These are phyloP conservation scores for Apocheima hispidaria DNA, from an alignment of 2,888 invertebrate genomes.

Conservation along the genomic window DNA sequence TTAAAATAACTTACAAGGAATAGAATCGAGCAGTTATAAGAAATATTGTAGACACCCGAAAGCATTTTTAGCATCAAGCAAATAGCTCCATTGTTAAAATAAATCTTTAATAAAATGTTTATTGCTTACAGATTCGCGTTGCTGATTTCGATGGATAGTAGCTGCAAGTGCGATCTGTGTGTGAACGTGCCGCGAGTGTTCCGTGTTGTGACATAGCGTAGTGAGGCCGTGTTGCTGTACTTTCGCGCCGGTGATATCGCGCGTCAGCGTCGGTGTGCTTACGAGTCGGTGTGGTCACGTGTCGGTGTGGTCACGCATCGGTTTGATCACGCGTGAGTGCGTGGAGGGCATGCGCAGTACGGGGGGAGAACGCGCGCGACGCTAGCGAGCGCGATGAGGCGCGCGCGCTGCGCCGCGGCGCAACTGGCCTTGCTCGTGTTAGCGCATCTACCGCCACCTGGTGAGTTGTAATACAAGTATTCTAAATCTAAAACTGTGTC, in stretches of 20 bases:
- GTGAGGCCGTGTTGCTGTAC: slow-evolving; percentile 33
- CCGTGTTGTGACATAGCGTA: slow-evolving; percentile 26
- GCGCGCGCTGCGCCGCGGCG: slow-evolving; percentile 65
- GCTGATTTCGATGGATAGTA: slow-evolving; percentile 11
- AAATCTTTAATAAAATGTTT: background rate
- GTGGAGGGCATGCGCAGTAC: slow-evolving; percentile 55
- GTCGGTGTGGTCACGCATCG: slow-evolving; percentile 44
- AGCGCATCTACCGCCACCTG: slow-evolving; percentile 67
- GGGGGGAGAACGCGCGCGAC: slow-evolving; percentile 52
- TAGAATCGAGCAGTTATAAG: too few relatives aligned
- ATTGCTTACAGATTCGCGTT: slow-evolving; percentile 32
- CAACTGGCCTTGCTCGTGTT: slow-evolving; percentile 70
- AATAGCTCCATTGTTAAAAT: too few relatives aligned
- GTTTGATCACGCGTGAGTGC: slow-evolving; percentile 44
- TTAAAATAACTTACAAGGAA: background rate
- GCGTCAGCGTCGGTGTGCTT: slow-evolving; percentile 6
- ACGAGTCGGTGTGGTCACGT: slow-evolving; percentile 11
- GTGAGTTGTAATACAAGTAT: slow-evolving; percentile 60
- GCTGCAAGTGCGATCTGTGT: slow-evolving; percentile 10
- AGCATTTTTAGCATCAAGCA: too few relatives aligned
- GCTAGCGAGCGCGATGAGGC: slow-evolving; percentile 70
- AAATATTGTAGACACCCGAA: too few relatives aligned
- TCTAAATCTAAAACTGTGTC: too few relatives aligned
- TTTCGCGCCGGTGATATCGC: background rate
- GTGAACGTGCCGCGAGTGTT: slow-evolving; percentile 28